Evolutionary conservation across 1,140 invertebrate species (phyloP), one percentile per base, ranked within the genome.

Genomic region (Sminthurides bifidus): DNA sequence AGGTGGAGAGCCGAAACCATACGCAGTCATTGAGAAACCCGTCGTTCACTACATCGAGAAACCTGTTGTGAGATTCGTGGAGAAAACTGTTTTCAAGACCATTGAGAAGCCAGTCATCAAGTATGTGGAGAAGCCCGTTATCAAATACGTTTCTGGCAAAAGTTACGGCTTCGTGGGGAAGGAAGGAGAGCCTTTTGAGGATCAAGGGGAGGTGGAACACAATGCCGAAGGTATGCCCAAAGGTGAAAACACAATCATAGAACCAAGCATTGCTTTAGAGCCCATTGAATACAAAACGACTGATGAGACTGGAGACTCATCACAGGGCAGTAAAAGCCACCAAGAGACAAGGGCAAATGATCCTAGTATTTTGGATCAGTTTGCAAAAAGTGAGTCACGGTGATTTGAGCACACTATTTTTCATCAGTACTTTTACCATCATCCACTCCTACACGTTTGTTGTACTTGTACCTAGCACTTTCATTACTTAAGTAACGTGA

Each of bases 21-120:
- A 48, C 44, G 30, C 44, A 6, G 24, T 48, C 8, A 48, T 48
- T 26, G 44, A 48, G 24, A 48, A 48, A 27, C 44, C 44, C 8
- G 44, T 48, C 14, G 12, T 26, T 24, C 19, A 27, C 4, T 48
- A 6, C 24, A 19, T 48, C 5, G 44, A 48, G 21, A 48, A 48
- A 27, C 5, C 44, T 26, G 24, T 48, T 26, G 27, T 48, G 6
- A 10, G 27, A 6, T 6, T 6, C 4, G 44, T 48, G 19, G 44
- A 48, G 24, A 48, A 48, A 30, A 5, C 44, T 26, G 44, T 48
- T 26, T 5, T 26, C 44, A 24, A 19, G 24, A 12, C 10, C 8
- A 19, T 48, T 24, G 44, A 48, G 21, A 48, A 48, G 24, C 44
- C 44, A 4, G 44, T 48, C 10, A 12, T 26, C 6, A 26, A 30